Evolutionary conservation across 2,888 invertebrate genomes (phyloP).

Genomic region (Apotomis betuletana): DNA sequence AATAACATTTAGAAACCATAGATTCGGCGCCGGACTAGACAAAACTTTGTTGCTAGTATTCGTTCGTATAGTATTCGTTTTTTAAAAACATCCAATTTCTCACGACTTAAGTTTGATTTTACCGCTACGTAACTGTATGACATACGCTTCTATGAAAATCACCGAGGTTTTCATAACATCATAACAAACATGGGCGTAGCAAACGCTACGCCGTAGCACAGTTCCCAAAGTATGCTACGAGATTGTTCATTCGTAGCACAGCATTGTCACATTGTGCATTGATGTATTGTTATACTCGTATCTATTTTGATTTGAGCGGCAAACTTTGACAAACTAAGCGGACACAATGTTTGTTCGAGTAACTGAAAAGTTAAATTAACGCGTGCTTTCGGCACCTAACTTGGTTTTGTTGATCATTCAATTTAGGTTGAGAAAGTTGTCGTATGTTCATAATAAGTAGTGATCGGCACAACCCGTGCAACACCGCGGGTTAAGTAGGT

Average conservation of each 20-base stretch:
- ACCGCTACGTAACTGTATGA: not conserved
- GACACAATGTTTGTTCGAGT: not conserved
- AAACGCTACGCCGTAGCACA: constrained; percentile 7
- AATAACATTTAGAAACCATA: no score
- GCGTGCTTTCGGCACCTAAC: not conserved
- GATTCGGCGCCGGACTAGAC: no score
- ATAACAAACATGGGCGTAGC: constrained; percentile 3
- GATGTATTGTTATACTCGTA: not conserved
- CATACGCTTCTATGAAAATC: not conserved
- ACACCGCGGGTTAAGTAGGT: no score
- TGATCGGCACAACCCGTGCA: no score
- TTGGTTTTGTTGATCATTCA: not conserved
- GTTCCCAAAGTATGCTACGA: constrained; percentile 10
- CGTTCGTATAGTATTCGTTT: not conserved
- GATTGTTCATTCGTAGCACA: not conserved
- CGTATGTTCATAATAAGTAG: no score
- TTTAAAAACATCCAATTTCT: not conserved
- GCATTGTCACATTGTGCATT: constrained; percentile 3
- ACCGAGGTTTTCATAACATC: not conserved
- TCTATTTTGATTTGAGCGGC: constrained; percentile 1
- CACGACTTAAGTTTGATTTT: not conserved
- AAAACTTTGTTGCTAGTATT: not conserved
- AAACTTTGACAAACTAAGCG: not conserved
- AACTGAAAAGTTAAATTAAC: constrained; percentile 5
- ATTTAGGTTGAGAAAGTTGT: not conserved